These are phyloP conservation scores for Speoplatyrhinus poulsoni DNA, from an alignment of 2,113 vertebrate species.

Conservation along the genomic window DNA sequence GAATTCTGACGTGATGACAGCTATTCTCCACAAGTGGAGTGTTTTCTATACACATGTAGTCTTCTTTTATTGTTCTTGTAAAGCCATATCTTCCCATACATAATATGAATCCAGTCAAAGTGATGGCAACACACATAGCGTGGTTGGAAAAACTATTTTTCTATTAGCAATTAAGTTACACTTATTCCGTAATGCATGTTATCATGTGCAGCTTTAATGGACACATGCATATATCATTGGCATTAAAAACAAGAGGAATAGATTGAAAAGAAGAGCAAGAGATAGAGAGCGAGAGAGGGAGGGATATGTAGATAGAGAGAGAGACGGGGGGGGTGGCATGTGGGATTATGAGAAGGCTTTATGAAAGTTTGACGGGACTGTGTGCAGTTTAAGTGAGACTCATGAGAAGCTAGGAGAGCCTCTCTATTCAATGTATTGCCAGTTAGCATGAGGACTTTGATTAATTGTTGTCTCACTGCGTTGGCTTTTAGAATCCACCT, in stretches of 20 bases:
- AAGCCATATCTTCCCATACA: too few species aligned
- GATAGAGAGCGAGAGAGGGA: slow-evolving; percentile 30
- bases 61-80: too few species aligned
- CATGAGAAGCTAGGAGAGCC: slow-evolving; percentile 42
- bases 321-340: slow-evolving; percentile 45
- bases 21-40: too few species aligned
- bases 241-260: neutral
- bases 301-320: slow-evolving; percentile 21
- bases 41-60: too few species aligned
- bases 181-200: too few species aligned
- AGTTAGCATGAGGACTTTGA: slow-evolving; percentile 48
- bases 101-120: too few species aligned
- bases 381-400: slow-evolving; percentile 62
- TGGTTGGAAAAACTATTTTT: too few species aligned
- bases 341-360: slow-evolving; percentile 37
- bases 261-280: neutral
- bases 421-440: slow-evolving; percentile 66
- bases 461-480: slow-evolving; percentile 47
- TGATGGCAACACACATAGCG: too few species aligned
- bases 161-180: too few species aligned
- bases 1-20: too few species aligned
- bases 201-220: neutral
- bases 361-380: slow-evolving; percentile 1
- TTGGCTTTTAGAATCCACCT: slow-evolving; percentile 4
- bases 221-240: neutral